Evolutionary conservation across 2,797 vertebrate species (phyloP).

Genomic region (Sebastiscus albofasciatus): DNA sequence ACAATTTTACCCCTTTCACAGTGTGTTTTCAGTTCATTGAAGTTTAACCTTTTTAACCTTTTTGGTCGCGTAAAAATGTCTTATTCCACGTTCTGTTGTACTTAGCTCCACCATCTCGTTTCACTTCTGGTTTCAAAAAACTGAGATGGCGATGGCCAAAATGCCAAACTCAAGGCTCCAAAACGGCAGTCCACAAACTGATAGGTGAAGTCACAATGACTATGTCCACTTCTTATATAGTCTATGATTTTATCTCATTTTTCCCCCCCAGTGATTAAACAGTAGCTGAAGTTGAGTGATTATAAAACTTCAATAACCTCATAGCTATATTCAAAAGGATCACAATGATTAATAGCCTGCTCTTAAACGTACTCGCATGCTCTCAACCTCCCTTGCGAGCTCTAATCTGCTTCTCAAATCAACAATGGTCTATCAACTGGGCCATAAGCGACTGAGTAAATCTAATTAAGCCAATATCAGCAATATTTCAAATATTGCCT

Average conservation of each 20-base stretch:
- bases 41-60: too few relatives aligned
- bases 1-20: neutral
- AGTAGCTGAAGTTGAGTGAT: neutral
- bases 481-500: slow-evolving; percentile 20
- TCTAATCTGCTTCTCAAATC: slow-evolving; percentile 13
- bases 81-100: too few relatives aligned
- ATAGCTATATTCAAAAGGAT: neutral
- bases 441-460: neutral
- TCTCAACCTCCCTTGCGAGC: neutral
- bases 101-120: too few relatives aligned
- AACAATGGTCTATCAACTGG: slow-evolving; percentile 3
- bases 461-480: slow-evolving; percentile 38
- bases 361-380: neutral
- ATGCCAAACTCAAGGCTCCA: too few relatives aligned
- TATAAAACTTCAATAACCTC: neutral
- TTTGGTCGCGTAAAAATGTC: too few relatives aligned
- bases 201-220: too few relatives aligned
- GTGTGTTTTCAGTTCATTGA: too few relatives aligned
- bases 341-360: neutral
- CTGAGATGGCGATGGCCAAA: too few relatives aligned
- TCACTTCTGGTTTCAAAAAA: too few relatives aligned
- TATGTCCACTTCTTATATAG: too few relatives aligned
- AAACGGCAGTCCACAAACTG: too few relatives aligned
- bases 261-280: neutral
- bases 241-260: too few relatives aligned